These are phyloP conservation scores for Geodia barretti DNA, from an alignment of 37 sponge, comb jelly and placozoan genomes.

Conservation along the genomic window DNA sequence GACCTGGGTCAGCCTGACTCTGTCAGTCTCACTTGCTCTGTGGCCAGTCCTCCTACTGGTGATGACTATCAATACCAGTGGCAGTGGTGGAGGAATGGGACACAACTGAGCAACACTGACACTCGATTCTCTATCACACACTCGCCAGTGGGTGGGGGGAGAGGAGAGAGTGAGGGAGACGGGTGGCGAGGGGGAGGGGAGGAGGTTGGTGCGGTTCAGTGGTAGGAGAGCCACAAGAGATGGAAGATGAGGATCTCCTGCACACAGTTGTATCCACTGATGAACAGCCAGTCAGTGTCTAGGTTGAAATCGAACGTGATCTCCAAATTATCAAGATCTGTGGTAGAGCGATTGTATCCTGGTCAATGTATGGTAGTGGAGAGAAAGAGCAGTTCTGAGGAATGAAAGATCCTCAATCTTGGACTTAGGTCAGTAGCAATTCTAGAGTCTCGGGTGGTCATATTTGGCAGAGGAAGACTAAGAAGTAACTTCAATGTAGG, in stretches of 20 bases:
- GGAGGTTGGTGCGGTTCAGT: neutral
- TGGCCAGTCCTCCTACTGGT: conserved; percentile 6
- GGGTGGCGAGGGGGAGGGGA: no score
- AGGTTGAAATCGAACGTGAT: neutral
- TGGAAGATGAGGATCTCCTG: conserved; percentile 4
- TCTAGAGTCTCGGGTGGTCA: neutral
- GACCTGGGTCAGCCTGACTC: neutral
- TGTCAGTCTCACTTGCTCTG: conserved; percentile 28
- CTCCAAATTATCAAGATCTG: neutral
- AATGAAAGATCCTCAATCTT: neutral
- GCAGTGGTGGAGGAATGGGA: conserved; percentile 21
- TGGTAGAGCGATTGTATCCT: neutral
- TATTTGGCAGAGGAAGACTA: neutral
- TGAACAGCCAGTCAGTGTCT: conserved; percentile 32
- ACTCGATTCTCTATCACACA: neutral
- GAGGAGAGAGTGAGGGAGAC: neutral
- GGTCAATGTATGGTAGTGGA: neutral
- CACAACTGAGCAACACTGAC: neutral
- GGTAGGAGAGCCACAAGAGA: neutral
- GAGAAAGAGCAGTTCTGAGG: neutral
- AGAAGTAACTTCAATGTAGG: neutral
- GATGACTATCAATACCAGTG: conserved; percentile 19
- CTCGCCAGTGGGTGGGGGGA: neutral
- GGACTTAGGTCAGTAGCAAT: neutral
- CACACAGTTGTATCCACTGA: conserved; percentile 39